Evolutionary conservation across 2,888 invertebrate species (phyloP).

Genomic region (Silvanus unidentatus): DNA sequence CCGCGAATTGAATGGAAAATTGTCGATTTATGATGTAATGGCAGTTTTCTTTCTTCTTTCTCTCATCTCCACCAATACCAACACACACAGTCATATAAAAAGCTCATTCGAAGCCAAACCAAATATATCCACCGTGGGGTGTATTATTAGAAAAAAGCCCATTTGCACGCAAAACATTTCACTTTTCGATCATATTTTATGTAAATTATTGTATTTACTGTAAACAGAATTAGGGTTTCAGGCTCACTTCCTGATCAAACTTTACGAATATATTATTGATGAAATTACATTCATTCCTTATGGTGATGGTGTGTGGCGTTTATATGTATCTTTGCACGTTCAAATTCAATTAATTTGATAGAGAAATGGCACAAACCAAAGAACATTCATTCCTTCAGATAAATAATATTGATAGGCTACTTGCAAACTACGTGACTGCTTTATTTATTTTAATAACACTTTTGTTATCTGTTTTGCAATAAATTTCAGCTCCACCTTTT

Average conservation of each 20-base stretch:
- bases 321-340: no score
- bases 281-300: slow-evolving; percentile 11
- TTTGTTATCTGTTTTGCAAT: slow-evolving; percentile 7
- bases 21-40: slow-evolving; percentile 39
- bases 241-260: no score
- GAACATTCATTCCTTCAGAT: slow-evolving; percentile 10
- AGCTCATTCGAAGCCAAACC: slow-evolving; percentile 16
- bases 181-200: no score
- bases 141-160: no score
- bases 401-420: slow-evolving; percentile 17
- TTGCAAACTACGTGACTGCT: slow-evolving; percentile 13
- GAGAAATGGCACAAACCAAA: slow-evolving; percentile 12
- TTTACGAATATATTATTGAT: slow-evolving; percentile 7
- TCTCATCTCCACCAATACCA: slow-evolving; percentile 11
- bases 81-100: neutral
- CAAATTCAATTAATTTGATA: slow-evolving; percentile 19
- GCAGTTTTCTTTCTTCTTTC: slow-evolving; percentile 19
- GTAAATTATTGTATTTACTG: no score
- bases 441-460: slow-evolving; percentile 14
- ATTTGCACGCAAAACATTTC: no score
- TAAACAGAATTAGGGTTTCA: no score
- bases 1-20: slow-evolving; percentile 39
- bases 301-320: no score
- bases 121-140: no score
- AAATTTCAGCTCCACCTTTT: no score